Base-by-base conservation (phyloP, 2,888 invertebrate species). In the Cryptus viduatorius region DNA sequence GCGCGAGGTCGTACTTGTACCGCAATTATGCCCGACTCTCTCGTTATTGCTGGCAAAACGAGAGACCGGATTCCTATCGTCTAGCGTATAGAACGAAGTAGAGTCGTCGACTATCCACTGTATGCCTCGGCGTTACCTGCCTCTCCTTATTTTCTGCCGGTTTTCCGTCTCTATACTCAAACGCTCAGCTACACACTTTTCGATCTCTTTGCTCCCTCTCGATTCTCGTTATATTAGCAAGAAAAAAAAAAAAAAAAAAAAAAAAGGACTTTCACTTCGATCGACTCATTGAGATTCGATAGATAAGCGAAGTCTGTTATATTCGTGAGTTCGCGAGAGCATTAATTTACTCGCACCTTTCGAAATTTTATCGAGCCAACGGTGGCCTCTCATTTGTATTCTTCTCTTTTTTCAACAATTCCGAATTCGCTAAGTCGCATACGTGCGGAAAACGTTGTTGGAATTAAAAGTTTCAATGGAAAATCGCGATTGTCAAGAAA, bases 1-100 rank as follows among this genome's bases (percentile, higher is more conserved):
- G 92, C 90, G 92, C 92, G 92, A 90, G 91, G 91, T 91, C 92
- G 92, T 92, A 92, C 93, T 92, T 92, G 92, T 93, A 92, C 91
- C 91, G 91, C 92, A 92, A 93, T 93, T 93, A 92, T 93, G 92
- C 86, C 80, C 80, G 85, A 79, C 88, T 79, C 85, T 88, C 90
- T 88, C 88, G 89, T 92, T 92, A 92, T 92, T 91, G 89, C 91
- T 88, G 88, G 90, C 89, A 90, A 88, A 90, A 88, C 87, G 89
- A 88, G 84, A 85, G 82, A 85, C 84, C 76, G 84, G 84, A 85
- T 85, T 85, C 79, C 84, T 85, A 82, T 82, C 82, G 79, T 75
- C 56, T 46, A 31, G 37, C 78, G 78, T 72, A 78, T 72, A 78
- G 31, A 53, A 19, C 50, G 72, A 72, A 71, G 31, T 64, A 24